A percentile compares a stretch with the other conserved stretches of the same genome.
These are phyloP conservation scores for Dicerorhinus sumatrensis DNA, from an alignment of 2,113 vertebrate genomes.

Conservation along the genomic window DNA sequence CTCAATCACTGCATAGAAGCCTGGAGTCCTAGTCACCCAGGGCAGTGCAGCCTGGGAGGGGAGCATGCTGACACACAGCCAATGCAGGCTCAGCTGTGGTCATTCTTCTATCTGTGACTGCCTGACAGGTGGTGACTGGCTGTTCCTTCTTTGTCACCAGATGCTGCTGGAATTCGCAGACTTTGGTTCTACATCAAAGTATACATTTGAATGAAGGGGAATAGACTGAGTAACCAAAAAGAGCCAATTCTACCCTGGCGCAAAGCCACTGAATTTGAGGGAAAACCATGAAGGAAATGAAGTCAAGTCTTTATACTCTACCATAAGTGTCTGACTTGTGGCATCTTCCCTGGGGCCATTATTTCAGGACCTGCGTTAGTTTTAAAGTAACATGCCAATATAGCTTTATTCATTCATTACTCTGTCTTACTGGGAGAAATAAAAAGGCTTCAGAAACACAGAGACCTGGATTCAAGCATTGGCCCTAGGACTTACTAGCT, in stretches of 20 bases:
- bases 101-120: background rate
- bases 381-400: background rate
- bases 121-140: constrained; percentile 53
- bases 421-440: constrained; percentile 29
- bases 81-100: background rate
- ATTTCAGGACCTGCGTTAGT: background rate
- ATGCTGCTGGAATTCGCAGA: constrained; percentile 58
- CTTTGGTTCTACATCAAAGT: constrained; percentile 51
- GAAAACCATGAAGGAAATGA: background rate
- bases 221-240: constrained; percentile 1
- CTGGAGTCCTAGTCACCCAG: background rate
- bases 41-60: background rate
- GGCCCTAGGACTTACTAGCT: constrained; percentile 64
- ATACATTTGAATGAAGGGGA: constrained; percentile 36
- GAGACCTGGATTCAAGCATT: constrained; percentile 53
- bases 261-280: background rate
- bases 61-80: background rate
- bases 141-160: constrained; percentile 40
- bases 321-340: background rate
- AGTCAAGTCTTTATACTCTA: background rate
- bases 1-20: background rate
- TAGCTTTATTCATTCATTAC: constrained; percentile 40
- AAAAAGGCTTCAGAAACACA: constrained; percentile 61
- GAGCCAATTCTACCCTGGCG: background rate
- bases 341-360: background rate